A percentile compares a stretch with the other conserved stretches of the same genome.
Evolutionary conservation across 37 sponge, comb jelly and placozoan genomes (phyloP).

Genomic region (Beroe forskalii): DNA sequence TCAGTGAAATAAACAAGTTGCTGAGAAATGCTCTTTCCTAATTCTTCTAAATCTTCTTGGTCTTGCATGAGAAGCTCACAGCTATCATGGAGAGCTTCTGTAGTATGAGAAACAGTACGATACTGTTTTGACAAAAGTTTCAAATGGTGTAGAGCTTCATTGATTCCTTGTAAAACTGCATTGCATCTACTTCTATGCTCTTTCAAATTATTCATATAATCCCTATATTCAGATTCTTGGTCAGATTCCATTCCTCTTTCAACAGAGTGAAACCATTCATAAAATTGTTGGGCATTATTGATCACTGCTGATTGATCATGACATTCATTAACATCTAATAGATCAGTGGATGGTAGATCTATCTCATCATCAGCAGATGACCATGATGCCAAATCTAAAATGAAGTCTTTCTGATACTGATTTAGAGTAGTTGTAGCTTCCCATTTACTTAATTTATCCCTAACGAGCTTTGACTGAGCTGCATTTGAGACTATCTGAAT

Average conservation of each 20-base stretch:
- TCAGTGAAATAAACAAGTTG: slow-evolving; percentile 80
- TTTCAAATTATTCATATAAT: slow-evolving; percentile 72
- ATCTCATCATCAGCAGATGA: slow-evolving; percentile 6
- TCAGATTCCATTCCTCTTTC: slow-evolving; percentile 54
- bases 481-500: slow-evolving; percentile 40
- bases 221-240: slow-evolving; percentile 66
- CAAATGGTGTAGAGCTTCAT: slow-evolving; percentile 72
- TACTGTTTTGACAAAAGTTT: slow-evolving; percentile 77
- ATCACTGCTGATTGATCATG: slow-evolving; percentile 10
- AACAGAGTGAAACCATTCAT: slow-evolving; percentile 56
- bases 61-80: slow-evolving; percentile 92
- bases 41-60: slow-evolving; percentile 77
- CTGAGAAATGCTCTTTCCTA: slow-evolving; percentile 78
- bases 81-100: slow-evolving; percentile 87
- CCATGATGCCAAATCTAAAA: slow-evolving; percentile 34
- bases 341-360: slow-evolving; percentile 53
- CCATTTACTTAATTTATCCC: slow-evolving; percentile 16
- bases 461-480: slow-evolving; percentile 46
- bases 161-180: slow-evolving; percentile 71
- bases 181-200: slow-evolving; percentile 78
- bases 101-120: slow-evolving; percentile 75
- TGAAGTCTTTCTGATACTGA: slow-evolving; percentile 30
- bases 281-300: slow-evolving; percentile 55
- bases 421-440: neutral
- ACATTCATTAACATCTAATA: neutral